Evolutionary conservation across 2,113 vertebrate species (phyloP), one percentile per base, ranked within the genome.

Genomic region (Oncorhynchus keta): DNA sequence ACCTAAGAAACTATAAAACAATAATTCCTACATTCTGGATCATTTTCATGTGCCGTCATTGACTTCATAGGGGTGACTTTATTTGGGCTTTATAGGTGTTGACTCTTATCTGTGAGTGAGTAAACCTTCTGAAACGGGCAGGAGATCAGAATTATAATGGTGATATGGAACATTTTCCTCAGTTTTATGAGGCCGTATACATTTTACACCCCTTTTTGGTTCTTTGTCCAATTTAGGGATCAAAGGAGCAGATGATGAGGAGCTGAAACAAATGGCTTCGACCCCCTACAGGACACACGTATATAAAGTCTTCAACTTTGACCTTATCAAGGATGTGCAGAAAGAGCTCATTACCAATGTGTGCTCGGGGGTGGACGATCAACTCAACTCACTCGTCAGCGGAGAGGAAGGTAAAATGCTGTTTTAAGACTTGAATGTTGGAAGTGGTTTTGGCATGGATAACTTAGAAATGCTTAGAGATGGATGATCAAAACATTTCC

Each of bases 201-300:
- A 18, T 78, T 74, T 76, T 49, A 74, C 18, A 8, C 7, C 7
- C 2, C 30, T 55, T 59, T 64, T 66, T 70, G 22, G 22, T 73
- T 9, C 48, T 62, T 48, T 26, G 55, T 28, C 9, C 49, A 3
- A 72, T 26, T 2, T 28, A 99, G 98, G 97, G 67, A 92, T 98
- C 85, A 96, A 95, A 89, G 94, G 94, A 82, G 95, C 96, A 28
- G 96, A 99, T 76, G 94, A 93, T 64, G 94, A 94, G 68, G 95
- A 98, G 83, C 91, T 99, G 88, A 95, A 94, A 87, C 87, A 93
- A 35, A 95, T 99, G 80, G 96, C 97, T 48, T 98, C 97, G 68
- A 77, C 93, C 0, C 98, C 98, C 13, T 90, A 95, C 65, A 81
- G 92, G 72, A 94, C 81, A 16, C 98, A 98, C 45, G 84, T 99